Percentiles rank a stretch among this genome's conserved stretches.
Conservation (phyloP, 64 coral and sea anemone species). For the Acropora tenuis region DNA sequence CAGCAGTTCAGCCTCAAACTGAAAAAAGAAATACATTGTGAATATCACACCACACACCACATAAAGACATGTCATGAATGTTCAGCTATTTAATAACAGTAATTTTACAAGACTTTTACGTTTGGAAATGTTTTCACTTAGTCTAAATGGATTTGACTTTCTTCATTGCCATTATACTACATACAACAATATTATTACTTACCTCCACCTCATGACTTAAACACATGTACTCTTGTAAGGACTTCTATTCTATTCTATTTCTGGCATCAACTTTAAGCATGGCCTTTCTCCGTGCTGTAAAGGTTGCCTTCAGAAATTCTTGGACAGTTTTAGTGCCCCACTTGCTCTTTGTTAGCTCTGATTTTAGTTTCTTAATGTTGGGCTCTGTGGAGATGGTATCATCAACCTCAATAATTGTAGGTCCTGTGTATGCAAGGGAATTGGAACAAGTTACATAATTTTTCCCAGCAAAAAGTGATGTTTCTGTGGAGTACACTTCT, state of each 20-base stretch:
- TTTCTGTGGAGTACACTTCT: no score
- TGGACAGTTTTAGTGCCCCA: background rate
- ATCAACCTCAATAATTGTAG: background rate
- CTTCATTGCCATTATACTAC: background rate
- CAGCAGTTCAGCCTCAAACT: conserved; percentile 17
- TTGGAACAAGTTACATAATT: no score
- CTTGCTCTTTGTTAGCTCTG: background rate
- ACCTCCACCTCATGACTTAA: background rate
- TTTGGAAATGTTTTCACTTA: background rate
- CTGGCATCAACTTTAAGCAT: background rate
- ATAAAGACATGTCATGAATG: no score
- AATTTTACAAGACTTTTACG: background rate
- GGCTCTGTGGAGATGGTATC: background rate
- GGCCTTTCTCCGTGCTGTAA: background rate
- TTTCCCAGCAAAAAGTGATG: no score
- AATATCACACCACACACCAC: no score
- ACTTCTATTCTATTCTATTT: background rate
- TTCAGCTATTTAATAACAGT: background rate
- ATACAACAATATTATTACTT: background rate
- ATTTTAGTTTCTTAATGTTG: background rate
- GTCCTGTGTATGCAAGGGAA: background rate
- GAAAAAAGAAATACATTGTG: background rate
- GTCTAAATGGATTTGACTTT: background rate
- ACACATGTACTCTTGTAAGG: background rate
- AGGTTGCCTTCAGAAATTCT: background rate